A percentile compares a stretch with the other conserved stretches of the same genome.
phyloP scores from a whole-genome alignment of 2,113 vertebrate species.

The Redunca redunca region DNA sequence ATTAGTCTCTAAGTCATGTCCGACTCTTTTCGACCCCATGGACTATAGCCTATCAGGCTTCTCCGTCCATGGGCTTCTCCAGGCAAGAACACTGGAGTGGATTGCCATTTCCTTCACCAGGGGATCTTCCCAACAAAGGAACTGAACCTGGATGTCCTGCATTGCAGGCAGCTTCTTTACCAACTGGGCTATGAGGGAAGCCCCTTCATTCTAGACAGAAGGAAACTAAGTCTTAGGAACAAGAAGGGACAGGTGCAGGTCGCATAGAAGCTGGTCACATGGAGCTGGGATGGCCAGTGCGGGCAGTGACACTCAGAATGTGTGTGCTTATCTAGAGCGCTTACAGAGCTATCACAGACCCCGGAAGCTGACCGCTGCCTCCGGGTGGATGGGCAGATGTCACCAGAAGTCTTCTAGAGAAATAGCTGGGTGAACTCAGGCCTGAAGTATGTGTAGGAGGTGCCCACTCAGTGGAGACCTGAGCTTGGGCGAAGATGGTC shows the following conservation, averaged over 20 bases:
- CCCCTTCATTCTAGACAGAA: neutral
- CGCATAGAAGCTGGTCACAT: neutral
- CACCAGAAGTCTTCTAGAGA: neutral
- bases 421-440: neutral
- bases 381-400: neutral
- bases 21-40: neutral
- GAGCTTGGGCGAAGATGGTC: neutral
- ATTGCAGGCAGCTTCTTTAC: neutral
- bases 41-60: neutral
- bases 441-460: neutral
- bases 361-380: neutral
- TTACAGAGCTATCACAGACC: neutral
- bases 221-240: neutral
- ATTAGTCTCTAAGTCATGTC: neutral
- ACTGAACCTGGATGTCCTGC: neutral
- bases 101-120: neutral
- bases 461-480: neutral
- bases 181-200: neutral
- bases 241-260: neutral
- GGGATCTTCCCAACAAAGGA: neutral
- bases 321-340: fast-evolving
- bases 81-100: neutral
- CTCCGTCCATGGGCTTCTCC: neutral
- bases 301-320: neutral
- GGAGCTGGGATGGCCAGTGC: neutral